Conservation (phyloP, 2,888 invertebrate species). For the Cynaeus angustus region DNA sequence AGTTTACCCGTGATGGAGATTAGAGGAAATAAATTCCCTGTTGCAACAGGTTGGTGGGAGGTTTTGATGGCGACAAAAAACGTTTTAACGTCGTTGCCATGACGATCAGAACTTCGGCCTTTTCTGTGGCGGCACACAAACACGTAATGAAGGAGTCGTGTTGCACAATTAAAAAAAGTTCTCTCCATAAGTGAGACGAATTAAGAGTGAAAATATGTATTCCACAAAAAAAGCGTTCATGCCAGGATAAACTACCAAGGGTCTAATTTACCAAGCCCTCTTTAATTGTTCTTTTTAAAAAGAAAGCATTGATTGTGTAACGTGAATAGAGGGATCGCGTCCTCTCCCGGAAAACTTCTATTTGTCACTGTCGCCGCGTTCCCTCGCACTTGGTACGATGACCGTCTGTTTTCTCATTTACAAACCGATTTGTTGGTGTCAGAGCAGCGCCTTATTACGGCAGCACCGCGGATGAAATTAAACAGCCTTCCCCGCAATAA, state of each 20-base stretch:
- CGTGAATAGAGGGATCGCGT: slow-evolving; percentile 24
- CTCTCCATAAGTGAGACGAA: slow-evolving; percentile 30
- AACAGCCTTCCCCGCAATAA: slow-evolving; percentile 46
- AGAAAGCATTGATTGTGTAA: slow-evolving; percentile 37
- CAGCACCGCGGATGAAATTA: background rate
- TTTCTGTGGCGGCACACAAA: slow-evolving; percentile 53
- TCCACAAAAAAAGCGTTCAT: slow-evolving; percentile 7
- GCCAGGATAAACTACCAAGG: slow-evolving; percentile 1
- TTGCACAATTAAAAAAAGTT: slow-evolving; percentile 56
- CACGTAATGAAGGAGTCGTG: slow-evolving; percentile 54
- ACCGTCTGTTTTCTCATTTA: slow-evolving; percentile 48
- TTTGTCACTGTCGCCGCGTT: slow-evolving; percentile 45
- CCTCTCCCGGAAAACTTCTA: slow-evolving; percentile 46
- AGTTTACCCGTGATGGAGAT: slow-evolving; percentile 56
- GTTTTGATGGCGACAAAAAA: slow-evolving; percentile 55
- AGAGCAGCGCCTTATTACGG: slow-evolving; percentile 18
- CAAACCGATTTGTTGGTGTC: slow-evolving; percentile 42
- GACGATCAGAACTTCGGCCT: slow-evolving; percentile 56
- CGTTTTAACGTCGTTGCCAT: slow-evolving; percentile 56
- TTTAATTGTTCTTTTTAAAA: slow-evolving; percentile 34
- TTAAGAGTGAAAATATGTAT: slow-evolving; percentile 25
- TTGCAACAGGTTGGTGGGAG: slow-evolving; percentile 60
- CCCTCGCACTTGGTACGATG: slow-evolving; percentile 39
- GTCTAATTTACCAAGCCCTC: slow-evolving; percentile 16
- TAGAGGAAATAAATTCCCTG: slow-evolving; percentile 59